These are phyloP conservation scores for Tetragonisca angustula DNA, from an alignment of 2,888 invertebrate species.

Conservation along the genomic window DNA sequence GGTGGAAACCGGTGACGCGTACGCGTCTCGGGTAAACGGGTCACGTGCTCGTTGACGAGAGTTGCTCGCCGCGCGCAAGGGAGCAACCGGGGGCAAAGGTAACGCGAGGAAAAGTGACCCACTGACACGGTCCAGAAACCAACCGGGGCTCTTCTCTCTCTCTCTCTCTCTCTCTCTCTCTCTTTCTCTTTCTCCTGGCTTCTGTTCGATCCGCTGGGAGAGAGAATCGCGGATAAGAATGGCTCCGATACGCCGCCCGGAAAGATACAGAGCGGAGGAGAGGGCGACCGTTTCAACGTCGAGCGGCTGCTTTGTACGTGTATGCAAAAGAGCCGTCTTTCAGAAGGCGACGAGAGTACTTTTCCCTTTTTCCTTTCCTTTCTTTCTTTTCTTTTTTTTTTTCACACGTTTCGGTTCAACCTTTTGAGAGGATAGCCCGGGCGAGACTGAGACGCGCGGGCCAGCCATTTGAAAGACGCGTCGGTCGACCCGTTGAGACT, in stretches of 20 bases:
- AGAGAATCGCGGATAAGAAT: slow-evolving; percentile 56
- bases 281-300: neutral
- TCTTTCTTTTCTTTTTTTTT: neutral
- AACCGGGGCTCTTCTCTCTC: neutral
- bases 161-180: slow-evolving; percentile 20
- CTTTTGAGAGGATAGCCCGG: too few relatives aligned
- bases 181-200: neutral
- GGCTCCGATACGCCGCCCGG: slow-evolving; percentile 27
- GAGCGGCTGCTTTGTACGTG: neutral
- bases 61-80: neutral
- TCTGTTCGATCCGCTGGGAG: slow-evolving; percentile 34
- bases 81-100: slow-evolving; percentile 9
- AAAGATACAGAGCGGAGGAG: neutral
- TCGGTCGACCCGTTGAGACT: too few relatives aligned
- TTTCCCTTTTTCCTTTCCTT: neutral
- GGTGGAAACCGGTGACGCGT: slow-evolving; percentile 33
- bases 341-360: neutral
- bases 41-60: slow-evolving; percentile 36
- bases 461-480: too few relatives aligned
- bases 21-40: slow-evolving; percentile 36
- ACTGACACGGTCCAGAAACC: slow-evolving; percentile 54
- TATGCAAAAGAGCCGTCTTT: neutral
- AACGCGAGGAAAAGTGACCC: slow-evolving; percentile 55
- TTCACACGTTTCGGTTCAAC: too few relatives aligned
- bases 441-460: too few relatives aligned